Evolutionary conservation across 2,888 invertebrate genomes (phyloP).

Genomic region (Balanococcus diminutus): DNA sequence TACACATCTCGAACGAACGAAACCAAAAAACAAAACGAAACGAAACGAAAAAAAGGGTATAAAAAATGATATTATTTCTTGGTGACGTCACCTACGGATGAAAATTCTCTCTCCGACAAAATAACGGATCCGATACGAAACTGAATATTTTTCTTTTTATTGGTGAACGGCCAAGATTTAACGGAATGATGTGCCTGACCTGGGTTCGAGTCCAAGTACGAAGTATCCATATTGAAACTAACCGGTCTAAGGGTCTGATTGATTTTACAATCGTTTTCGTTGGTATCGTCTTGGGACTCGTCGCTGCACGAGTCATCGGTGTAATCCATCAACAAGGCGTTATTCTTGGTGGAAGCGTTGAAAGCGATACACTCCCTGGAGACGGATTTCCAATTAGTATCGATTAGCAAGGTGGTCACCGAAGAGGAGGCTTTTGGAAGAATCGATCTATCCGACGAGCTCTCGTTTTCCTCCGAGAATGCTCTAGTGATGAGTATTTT

Average conservation of each 20-base stretch:
- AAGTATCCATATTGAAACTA: neutral
- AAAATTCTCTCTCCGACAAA: slow-evolving; percentile 35
- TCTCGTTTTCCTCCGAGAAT: slow-evolving; percentile 74
- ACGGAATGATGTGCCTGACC: neutral
- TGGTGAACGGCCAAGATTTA: slow-evolving; percentile 40
- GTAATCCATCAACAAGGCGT: slow-evolving; percentile 24
- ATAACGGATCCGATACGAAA: slow-evolving; percentile 42
- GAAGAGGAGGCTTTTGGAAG: slow-evolving; percentile 57
- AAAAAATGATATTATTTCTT: neutral
- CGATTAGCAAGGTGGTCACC: slow-evolving; percentile 56
- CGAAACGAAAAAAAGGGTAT: neutral
- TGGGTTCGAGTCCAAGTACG: slow-evolving; percentile 1
- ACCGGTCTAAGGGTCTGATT: neutral
- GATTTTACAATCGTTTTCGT: neutral
- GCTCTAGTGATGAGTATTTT: slow-evolving; percentile 75
- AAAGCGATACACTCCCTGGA: slow-evolving; percentile 33
- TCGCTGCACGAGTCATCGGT: slow-evolving; percentile 47
- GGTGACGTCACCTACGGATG: neutral
- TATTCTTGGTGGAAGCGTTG: neutral
- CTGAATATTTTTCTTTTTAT: slow-evolving; percentile 31
- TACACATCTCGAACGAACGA: neutral
- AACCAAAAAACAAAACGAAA: neutral
- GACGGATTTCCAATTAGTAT: slow-evolving; percentile 41
- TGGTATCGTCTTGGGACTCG: neutral
- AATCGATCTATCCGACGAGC: slow-evolving; percentile 58